A percentile compares a stretch with the other conserved stretches of the same genome.
Evolutionary conservation across 2,888 invertebrate genomes (phyloP).

Genomic region (Kuschelorhynchus macadamiae): DNA sequence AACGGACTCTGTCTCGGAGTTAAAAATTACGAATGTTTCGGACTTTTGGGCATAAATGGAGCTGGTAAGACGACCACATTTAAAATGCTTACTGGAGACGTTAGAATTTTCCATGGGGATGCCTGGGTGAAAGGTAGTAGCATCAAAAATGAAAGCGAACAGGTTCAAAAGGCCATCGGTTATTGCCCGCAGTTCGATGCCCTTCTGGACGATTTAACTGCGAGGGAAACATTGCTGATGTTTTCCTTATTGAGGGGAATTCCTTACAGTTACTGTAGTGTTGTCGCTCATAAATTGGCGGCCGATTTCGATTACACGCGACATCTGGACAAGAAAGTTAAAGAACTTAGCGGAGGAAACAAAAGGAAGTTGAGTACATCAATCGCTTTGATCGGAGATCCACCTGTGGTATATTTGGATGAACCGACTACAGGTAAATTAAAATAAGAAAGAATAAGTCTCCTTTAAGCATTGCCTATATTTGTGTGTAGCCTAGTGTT

Average conservation of each 20-base stretch:
- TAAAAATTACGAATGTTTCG: constrained; percentile 83
- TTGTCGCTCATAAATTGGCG: constrained; percentile 64
- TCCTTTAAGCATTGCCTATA: too few relatives aligned
- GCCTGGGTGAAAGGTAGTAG: constrained; percentile 74
- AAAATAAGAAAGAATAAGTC: too few relatives aligned
- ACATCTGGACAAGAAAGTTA: constrained; percentile 69
- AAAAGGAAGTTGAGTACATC: constrained; percentile 73
- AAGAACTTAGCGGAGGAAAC: constrained; percentile 71
- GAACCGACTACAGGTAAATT: constrained; percentile 72
- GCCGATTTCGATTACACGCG: constrained; percentile 67
- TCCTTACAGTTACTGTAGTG: constrained; percentile 26
- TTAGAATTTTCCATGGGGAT: constrained; percentile 78
- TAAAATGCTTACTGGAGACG: constrained; percentile 91
- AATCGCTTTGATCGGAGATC: constrained; percentile 72
- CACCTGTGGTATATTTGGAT: constrained; percentile 71
- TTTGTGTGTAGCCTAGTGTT: too few relatives aligned
- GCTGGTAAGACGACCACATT: constrained; percentile 93
- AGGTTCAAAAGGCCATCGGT: constrained; percentile 72
- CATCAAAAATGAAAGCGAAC: constrained; percentile 70
- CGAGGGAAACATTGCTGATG: constrained; percentile 71
- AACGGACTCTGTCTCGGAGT: constrained; percentile 78
- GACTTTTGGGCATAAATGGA: constrained; percentile 85
- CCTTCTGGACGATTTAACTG: constrained; percentile 71
- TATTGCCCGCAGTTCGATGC: constrained; percentile 76
- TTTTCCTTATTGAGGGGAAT: constrained; percentile 71